Evolutionary conservation across 2,888 invertebrate species (phyloP).

Genomic region (Lamproptera curius): DNA sequence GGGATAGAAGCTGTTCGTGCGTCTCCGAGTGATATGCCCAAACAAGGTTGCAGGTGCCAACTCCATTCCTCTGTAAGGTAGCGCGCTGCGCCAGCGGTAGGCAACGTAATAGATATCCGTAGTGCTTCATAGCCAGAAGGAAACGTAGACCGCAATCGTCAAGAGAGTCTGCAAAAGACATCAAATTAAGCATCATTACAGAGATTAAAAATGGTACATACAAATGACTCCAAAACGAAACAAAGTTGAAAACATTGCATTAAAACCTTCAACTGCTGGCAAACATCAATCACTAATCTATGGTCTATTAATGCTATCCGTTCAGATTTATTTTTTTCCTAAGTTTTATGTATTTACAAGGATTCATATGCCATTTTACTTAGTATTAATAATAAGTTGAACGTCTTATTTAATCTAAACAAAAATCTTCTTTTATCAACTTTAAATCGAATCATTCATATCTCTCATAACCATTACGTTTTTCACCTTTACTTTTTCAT

Average conservation of each 20-base stretch:
- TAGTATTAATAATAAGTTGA: no score
- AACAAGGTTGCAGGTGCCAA: conserved; percentile 93
- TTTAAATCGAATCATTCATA: no score
- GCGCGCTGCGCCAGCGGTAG: conserved; percentile 93
- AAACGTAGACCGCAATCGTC: conserved; percentile 99
- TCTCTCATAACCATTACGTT: no score
- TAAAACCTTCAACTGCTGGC: neutral
- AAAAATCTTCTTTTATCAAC: no score
- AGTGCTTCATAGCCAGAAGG: conserved; percentile 98
- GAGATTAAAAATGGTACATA: neutral
- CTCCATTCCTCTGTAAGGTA: conserved; percentile 90
- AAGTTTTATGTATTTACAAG: neutral
- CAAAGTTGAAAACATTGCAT: neutral
- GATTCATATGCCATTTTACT: no score
- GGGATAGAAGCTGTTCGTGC: conserved; percentile 93
- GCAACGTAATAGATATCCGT: conserved; percentile 95
- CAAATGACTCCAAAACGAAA: neutral
- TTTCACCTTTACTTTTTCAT: no score
- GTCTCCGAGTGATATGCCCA: conserved; percentile 99
- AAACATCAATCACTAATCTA: no score
- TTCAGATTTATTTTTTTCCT: neutral
- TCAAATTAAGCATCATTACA: no score
- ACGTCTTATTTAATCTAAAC: no score
- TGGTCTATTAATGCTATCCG: no score
- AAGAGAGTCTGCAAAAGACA: conserved; percentile 80